Evolutionary conservation across 2,113 vertebrate species (phyloP).

Genomic region (Danionella cerebrum): DNA sequence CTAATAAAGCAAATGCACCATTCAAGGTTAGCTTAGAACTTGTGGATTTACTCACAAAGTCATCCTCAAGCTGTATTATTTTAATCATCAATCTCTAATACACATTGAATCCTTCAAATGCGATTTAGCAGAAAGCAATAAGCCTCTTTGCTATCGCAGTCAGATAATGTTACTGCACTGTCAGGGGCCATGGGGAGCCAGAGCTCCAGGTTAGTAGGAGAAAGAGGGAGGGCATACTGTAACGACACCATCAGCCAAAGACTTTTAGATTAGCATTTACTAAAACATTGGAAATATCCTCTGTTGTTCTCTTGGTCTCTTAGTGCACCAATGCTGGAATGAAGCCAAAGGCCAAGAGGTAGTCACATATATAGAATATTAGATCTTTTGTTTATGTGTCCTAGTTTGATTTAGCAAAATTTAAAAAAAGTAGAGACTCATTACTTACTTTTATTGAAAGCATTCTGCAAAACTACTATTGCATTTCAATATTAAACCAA

Average conservation of each 20-base stretch:
- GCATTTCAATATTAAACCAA: no score
- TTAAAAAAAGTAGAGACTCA: no score
- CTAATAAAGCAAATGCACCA: constrained; percentile 9
- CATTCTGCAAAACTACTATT: no score
- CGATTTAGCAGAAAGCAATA: constrained; percentile 36
- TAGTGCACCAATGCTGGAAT: no score
- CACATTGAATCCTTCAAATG: constrained; percentile 33
- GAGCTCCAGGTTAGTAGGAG: background rate
- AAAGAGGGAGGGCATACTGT: background rate
- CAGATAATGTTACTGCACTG: constrained; percentile 26
- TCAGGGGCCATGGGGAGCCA: background rate
- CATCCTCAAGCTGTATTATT: constrained; percentile 18
- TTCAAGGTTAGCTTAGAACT: background rate
- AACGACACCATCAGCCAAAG: background rate
- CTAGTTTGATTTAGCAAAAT: no score
- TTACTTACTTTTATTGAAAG: no score
- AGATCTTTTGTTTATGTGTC: no score
- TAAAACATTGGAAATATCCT: no score
- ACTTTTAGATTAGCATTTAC: no score
- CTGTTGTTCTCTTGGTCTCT: no score
- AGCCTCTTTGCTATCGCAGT: constrained; percentile 14
- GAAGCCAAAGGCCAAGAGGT: no score
- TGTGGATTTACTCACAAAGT: background rate
- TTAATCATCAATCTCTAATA: constrained; percentile 37
- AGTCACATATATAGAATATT: no score